Evolutionary conservation across 2,888 invertebrate genomes (phyloP), one percentile per base, ranked within the genome.

Genomic region (Achlya flavicornis): DNA sequence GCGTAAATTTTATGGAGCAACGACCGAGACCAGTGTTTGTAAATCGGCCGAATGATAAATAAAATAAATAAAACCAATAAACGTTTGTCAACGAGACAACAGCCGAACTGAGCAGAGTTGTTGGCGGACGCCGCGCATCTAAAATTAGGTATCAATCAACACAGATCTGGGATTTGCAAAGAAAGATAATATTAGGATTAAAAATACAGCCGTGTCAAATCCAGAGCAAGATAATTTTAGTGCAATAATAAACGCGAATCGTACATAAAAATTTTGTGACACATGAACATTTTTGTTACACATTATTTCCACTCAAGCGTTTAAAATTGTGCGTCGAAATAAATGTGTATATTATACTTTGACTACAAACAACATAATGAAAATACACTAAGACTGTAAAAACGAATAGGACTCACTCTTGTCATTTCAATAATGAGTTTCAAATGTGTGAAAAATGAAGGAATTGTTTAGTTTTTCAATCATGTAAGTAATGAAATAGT

Each of bases 131-230:
- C 76, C 77, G 76, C 77, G 67, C 67, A 63, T 71, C 81, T 89
- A 87, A 77, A 87, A 84, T 83, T 88, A 89, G 80, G 80, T 67
- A 77, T 83, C 84, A 83, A 77, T 83, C 84, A 83, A 85, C 82
- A 85, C 78, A 80, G 81, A 83, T 81, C 73, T 64, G 63, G 66
- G 70, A 74, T 78, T 79, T 71, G 73, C 76, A 65, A 73, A 74
- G 61, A 75, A 70, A 73, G 64, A 78, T 75, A 72, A 75, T 77
- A 74, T 76, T 72, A 65, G 69, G 71, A 78, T 73, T 72, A 76
- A 78, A 76, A 81, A 81, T 78, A 82, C 75, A 75, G 63, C 65
- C 71, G 73, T 65, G 64, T 71, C 70, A 62, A 64, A 68, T 67
- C 66, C 62, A 59, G 69, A 69, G 62, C 59, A 62, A 59, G 72